Evolutionary conservation across 2,888 invertebrate species (phyloP), one percentile per base, ranked within the genome.

Genomic region (Sarcophaga carnaria): DNA sequence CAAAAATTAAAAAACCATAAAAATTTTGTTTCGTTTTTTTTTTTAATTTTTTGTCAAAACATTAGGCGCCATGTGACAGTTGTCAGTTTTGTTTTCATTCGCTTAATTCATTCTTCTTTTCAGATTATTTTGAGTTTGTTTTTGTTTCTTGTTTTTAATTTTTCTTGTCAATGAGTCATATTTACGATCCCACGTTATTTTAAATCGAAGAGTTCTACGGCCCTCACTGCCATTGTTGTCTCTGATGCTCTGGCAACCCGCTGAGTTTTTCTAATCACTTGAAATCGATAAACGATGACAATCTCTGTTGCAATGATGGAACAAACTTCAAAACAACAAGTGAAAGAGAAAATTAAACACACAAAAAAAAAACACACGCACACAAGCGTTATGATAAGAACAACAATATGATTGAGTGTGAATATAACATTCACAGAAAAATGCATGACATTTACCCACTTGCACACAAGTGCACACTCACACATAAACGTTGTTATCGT

Each of bases 1-100:
- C 37, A 37, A 14, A 54, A 54, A 54, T 54, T 54, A 17, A 54
- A 54, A 54, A 37, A 37, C 37, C 37, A 37, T 54, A 54, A 54
- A 54, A 54, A 54, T 14, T 54, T 10, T 45, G 59, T 4, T 71
- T 27, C 12, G 10, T 17, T 54, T 10, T 37, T 37, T 37, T 37
- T 37, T 37, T 37, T 0, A 37, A 37, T 37, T 37, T 37, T n/a
- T 54, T 80, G 74, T 87, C 83, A 87, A 81, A 81, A 79, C 79
- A 76, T 8, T 69, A 84, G 87, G 87, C 87, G 87, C 84, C 87
- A 87, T 75, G 70, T 79, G 83, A 87, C 83, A 81, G 81, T 78
- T 69, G 17, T 78, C 72, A 54, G 37, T 37, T 37, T 37, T 37
- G 37, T 37, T 37, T 37, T 10, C 8, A 2, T 37, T 37, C 10